Conservation (phyloP, 1,140 invertebrate species). For the Leucophenga varia region DNA sequence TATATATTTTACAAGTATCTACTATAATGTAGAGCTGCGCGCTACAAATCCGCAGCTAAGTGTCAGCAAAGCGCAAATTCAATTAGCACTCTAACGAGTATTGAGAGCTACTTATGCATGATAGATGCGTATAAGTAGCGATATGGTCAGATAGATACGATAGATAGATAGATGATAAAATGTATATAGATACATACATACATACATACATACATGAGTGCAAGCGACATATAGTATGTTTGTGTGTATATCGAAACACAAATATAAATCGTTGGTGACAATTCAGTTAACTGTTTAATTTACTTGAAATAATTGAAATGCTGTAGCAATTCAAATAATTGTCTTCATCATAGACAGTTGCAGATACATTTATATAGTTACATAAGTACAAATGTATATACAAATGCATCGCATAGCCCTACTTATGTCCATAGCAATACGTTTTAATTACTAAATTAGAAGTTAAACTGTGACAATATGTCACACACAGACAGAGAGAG, state of each 20-base stretch:
- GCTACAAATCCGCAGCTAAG: conserved; percentile 32
- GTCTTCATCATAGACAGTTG: background rate
- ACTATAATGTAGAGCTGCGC: conserved; percentile 4
- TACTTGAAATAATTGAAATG: conserved; percentile 48
- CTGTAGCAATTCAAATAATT: background rate
- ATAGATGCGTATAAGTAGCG: too few species aligned
- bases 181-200: too few species aligned
- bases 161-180: too few species aligned
- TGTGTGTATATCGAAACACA: too few species aligned
- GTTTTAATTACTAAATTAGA: conserved; percentile 32
- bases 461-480: background rate
- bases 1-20: too few species aligned
- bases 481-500: background rate
- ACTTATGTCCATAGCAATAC: conserved; percentile 6
- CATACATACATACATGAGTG: conserved; percentile 7
- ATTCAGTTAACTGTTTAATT: conserved; percentile 51
- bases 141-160: too few species aligned
- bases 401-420: conserved; percentile 3
- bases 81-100: conserved; percentile 35
- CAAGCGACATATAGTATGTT: conserved; percentile 15
- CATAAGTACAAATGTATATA: too few species aligned
- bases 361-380: too few species aligned
- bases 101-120: too few species aligned
- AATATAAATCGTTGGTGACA: conserved; percentile 33
- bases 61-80: conserved; percentile 42